These are phyloP conservation scores for Psittacula cyanocephala DNA, from an alignment of 2,113 vertebrate genomes.

Conservation along the genomic window DNA sequence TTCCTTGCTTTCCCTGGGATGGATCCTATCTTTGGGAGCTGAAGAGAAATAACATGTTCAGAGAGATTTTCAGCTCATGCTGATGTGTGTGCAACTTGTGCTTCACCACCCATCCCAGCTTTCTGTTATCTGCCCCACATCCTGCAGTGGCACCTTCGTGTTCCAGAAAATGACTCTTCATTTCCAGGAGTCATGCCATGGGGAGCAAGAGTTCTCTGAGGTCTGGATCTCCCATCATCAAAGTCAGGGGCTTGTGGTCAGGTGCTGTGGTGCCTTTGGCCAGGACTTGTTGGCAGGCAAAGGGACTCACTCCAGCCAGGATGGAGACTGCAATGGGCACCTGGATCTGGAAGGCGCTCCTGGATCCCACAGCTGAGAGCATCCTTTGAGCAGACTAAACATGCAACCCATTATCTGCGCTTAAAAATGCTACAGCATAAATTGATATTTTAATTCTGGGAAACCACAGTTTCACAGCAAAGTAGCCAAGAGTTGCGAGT, in stretches of 20 bases:
- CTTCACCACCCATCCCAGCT: neutral
- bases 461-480: neutral
- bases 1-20: neutral
- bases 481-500: neutral
- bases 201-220: neutral
- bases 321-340: neutral
- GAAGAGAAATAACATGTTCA: neutral
- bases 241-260: neutral
- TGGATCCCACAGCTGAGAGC: neutral
- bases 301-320: accelerated
- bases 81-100: accelerated
- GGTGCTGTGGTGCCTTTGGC: neutral
- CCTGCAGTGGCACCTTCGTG: neutral
- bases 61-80: neutral
- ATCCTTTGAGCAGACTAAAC: neutral
- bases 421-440: neutral
- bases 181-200: neutral
- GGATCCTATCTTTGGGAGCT: neutral
- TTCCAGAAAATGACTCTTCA: neutral
- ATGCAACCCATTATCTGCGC: accelerated
- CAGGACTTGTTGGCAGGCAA: neutral
- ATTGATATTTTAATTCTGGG: neutral
- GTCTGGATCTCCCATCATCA: neutral
- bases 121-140: neutral
- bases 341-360: neutral